Evolutionary conservation across 1,140 invertebrate species (phyloP).

Genomic region (Drosophila micromelanica): DNA sequence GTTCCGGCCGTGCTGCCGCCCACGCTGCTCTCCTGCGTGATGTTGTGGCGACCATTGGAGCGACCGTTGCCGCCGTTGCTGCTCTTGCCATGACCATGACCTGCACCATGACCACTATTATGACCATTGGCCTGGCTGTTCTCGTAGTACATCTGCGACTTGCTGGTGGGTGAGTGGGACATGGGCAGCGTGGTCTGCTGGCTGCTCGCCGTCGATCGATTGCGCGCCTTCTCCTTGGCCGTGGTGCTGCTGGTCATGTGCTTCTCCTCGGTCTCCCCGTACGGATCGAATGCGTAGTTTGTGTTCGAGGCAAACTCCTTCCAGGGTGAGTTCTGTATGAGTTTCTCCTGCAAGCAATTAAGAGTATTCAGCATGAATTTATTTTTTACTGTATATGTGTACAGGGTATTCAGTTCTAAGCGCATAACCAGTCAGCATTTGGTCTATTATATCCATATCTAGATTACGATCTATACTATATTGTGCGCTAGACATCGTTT

Average conservation of each 20-base stretch:
- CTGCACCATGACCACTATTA: slow-evolving; percentile 54
- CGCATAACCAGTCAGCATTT: slow-evolving; percentile 82
- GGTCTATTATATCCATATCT: no score
- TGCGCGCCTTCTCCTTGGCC: slow-evolving; percentile 71
- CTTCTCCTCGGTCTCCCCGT: slow-evolving; percentile 91
- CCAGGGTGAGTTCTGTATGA: slow-evolving; percentile 93
- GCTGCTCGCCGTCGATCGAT: slow-evolving; percentile 62
- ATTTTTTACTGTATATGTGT: neutral
- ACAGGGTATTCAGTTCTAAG: slow-evolving; percentile 9
- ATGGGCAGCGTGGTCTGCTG: slow-evolving; percentile 83
- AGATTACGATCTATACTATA: slow-evolving; percentile 25
- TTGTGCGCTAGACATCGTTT: slow-evolving; percentile 27
- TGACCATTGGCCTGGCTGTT: slow-evolving; percentile 57
- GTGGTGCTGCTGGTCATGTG: slow-evolving; percentile 84
- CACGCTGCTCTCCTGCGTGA: slow-evolving; percentile 73
- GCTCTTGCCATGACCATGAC: slow-evolving; percentile 58
- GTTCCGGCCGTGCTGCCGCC: slow-evolving; percentile 4
- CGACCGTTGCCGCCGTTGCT: slow-evolving; percentile 45
- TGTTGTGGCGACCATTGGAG: slow-evolving; percentile 68
- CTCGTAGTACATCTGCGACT: slow-evolving; percentile 82
- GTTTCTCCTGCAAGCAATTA: slow-evolving; percentile 88
- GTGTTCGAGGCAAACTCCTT: slow-evolving; percentile 94
- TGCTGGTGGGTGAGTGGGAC: slow-evolving; percentile 84
- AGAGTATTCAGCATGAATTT: slow-evolving; percentile 3
- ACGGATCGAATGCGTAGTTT: slow-evolving; percentile 94